phyloP scores from a whole-genome alignment of 2,113 vertebrate genomes.

The Channa argus region DNA sequence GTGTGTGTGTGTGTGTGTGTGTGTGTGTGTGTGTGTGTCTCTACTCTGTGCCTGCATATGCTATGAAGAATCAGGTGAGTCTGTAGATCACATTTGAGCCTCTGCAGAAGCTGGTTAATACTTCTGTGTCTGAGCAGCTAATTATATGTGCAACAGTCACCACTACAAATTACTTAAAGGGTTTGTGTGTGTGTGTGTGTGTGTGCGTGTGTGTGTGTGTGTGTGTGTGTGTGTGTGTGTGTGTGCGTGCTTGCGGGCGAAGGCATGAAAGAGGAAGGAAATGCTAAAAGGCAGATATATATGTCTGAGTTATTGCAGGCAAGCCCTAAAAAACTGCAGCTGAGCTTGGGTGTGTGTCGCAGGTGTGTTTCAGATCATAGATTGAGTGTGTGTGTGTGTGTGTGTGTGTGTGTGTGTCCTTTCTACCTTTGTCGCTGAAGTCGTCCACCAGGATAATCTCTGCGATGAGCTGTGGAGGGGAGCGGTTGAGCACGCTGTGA shows the following conservation, averaged over 20 bases:
- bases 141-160: constrained; percentile 44
- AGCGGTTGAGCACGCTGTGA: constrained; percentile 93
- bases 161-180: constrained; percentile 21
- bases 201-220: neutral
- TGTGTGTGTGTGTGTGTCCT: neutral
- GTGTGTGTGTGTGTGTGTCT: neutral
- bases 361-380: neutral
- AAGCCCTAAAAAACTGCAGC: neutral
- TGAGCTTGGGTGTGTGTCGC: neutral
- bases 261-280: too few species aligned
- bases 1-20: neutral
- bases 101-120: constrained; percentile 7
- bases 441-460: constrained; percentile 96
- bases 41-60: neutral
- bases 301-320: too few species aligned
- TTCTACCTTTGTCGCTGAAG: constrained; percentile 88
- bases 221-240: too few species aligned
- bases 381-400: too few species aligned
- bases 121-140: constrained; percentile 25
- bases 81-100: constrained; percentile 12
- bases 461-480: constrained; percentile 88
- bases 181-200: constrained; percentile 8
- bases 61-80: neutral
- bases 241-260: too few species aligned
- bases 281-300: too few species aligned